These are phyloP conservation scores for Lagopus leucura DNA, from an alignment of 2,113 vertebrate species.

Conservation along the genomic window DNA sequence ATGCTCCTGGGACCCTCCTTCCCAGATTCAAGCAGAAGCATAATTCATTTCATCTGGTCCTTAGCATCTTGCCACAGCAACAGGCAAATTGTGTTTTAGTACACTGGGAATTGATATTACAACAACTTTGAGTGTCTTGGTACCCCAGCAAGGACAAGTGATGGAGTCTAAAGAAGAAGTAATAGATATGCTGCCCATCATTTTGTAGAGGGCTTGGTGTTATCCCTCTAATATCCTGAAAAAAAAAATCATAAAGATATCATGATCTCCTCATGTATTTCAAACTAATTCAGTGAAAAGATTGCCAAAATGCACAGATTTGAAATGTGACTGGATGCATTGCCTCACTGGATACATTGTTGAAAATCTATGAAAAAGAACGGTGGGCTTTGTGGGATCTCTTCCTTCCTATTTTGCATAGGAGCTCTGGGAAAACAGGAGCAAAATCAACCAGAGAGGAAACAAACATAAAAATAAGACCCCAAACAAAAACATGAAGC, in stretches of 20 bases:
- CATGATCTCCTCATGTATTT: background rate
- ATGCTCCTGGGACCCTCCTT: background rate
- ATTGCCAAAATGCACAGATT: background rate
- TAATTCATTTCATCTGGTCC: background rate
- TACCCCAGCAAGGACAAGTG: background rate
- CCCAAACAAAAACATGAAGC: rapidly evolving
- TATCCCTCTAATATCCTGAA: background rate
- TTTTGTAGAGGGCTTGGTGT: background rate
- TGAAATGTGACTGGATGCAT: background rate
- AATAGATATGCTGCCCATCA: background rate
- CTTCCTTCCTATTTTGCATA: rapidly evolving
- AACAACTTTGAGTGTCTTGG: background rate
- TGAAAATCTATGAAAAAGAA: background rate
- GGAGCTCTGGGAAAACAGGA: background rate
- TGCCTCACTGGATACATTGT: background rate
- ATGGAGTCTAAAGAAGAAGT: background rate
- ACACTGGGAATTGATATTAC: background rate
- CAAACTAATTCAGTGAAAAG: background rate
- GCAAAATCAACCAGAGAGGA: background rate
- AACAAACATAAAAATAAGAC: background rate
- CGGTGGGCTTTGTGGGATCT: background rate
- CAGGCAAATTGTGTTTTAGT: background rate
- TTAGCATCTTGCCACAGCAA: background rate
- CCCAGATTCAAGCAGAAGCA: background rate
- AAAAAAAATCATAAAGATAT: background rate